These are phyloP conservation scores for Cryptotermes secundus DNA, from an alignment of 1,140 invertebrate genomes.

Conservation along the genomic window DNA sequence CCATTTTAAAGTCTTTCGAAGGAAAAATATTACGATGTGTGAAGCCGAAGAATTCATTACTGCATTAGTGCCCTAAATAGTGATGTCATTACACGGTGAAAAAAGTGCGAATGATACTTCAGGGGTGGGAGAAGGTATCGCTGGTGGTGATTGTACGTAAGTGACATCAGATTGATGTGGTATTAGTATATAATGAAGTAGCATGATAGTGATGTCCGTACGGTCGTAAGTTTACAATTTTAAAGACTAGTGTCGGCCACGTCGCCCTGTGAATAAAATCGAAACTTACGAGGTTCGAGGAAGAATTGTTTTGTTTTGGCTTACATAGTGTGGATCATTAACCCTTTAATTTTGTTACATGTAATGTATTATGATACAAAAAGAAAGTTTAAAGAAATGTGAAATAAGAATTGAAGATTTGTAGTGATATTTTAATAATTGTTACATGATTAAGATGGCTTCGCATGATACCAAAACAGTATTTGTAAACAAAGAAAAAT, in stretches of 20 bases:
- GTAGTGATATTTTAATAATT: not conserved
- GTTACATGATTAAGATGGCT: not conserved
- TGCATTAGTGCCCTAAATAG: constrained; percentile 1
- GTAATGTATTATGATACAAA: not conserved
- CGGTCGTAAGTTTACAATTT: not conserved
- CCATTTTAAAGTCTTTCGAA: not conserved
- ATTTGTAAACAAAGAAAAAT: not conserved
- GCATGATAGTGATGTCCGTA: not conserved
- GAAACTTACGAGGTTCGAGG: not conserved
- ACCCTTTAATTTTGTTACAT: not conserved
- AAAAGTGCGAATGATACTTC: not conserved
- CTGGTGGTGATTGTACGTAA: not conserved
- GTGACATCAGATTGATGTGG: not conserved
- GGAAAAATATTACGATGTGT: not conserved
- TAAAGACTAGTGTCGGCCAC: not conserved
- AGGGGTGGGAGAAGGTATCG: not conserved
- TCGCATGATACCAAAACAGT: not conserved
- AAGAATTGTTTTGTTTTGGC: constrained; percentile 11
- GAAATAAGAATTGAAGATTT: not conserved
- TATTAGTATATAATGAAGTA: not conserved
- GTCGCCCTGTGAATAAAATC: not conserved
- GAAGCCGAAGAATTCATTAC: not conserved
- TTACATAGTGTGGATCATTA: constrained; percentile 11
- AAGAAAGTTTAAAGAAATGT: not conserved
- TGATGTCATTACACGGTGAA: not conserved